Percentiles rank a stretch among this genome's conserved stretches.
These are phyloP conservation scores for Cinara cedri DNA, from an alignment of 2,888 invertebrate genomes.

Conservation along the genomic window DNA sequence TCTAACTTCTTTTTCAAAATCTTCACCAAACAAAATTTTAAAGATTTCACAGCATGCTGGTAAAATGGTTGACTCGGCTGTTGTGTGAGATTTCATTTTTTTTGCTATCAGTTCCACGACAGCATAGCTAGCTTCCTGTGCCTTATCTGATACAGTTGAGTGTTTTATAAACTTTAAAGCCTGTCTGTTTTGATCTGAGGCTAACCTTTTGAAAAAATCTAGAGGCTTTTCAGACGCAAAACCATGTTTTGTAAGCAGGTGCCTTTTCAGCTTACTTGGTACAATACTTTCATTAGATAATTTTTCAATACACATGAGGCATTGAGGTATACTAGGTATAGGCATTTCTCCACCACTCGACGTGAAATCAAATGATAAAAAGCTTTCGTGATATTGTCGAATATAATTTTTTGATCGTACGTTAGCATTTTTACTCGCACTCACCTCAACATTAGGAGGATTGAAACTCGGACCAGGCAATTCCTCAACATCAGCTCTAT, in stretches of 20 bases:
- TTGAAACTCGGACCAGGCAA: constrained; percentile 32
- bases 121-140: too few species aligned
- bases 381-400: constrained; percentile 1
- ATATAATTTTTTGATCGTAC: constrained; percentile 33
- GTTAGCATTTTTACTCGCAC: constrained; percentile 21
- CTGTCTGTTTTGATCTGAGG: too few species aligned
- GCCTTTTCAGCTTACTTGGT: constrained; percentile 49
- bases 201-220: neutral
- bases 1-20: constrained; percentile 5
- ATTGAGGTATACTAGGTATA: constrained; percentile 54
- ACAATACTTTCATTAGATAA: constrained; percentile 56
- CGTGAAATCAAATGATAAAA: constrained; percentile 8
- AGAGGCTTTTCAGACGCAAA: constrained; percentile 31
- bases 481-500: neutral
- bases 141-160: neutral
- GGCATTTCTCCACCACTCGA: constrained; percentile 34
- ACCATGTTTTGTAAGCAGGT: constrained; percentile 35
- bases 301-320: constrained; percentile 55
- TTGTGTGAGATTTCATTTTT: constrained; percentile 8
- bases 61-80: constrained; percentile 20
- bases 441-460: constrained; percentile 26
- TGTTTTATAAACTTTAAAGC: constrained; percentile 23
- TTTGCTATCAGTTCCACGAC: constrained; percentile 40
- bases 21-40: constrained; percentile 12
- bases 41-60: constrained; percentile 43